A percentile compares a stretch with the other conserved stretches of the same genome.
Conservation (phyloP, 2,113 vertebrate species). For the Dipodomys stephensi region DNA sequence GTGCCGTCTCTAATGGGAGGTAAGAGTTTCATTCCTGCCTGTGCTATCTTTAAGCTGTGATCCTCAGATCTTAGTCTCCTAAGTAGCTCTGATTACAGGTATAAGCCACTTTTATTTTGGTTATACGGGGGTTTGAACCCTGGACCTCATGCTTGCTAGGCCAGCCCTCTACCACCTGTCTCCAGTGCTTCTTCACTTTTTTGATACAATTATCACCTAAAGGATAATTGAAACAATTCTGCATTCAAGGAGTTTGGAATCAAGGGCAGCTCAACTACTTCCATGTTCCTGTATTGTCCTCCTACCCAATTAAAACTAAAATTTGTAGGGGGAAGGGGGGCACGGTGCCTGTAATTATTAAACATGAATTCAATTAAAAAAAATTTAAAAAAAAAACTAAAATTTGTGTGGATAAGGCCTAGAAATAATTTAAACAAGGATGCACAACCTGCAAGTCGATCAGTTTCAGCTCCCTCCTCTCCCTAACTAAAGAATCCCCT, state of each 20-base stretch:
- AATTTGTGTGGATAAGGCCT: background rate
- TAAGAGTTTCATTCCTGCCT: too few species aligned
- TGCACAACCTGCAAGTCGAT: background rate
- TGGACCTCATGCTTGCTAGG: too few species aligned
- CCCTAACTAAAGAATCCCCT: background rate
- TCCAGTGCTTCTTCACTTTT: background rate
- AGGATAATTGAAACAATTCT: background rate
- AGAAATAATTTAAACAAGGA: background rate
- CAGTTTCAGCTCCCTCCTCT: background rate
- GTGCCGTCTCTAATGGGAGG: too few species aligned
- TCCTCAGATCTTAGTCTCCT: too few species aligned
- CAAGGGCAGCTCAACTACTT: background rate
- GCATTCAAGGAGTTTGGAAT: background rate
- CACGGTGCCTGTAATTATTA: too few species aligned
- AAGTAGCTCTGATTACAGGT: too few species aligned
- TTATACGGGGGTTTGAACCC: too few species aligned
- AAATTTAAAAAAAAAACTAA: too few species aligned
- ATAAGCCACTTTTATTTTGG: too few species aligned
- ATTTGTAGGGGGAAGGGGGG: too few species aligned
- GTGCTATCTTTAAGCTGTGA: too few species aligned
- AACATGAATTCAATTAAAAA: too few species aligned
- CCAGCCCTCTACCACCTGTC: background rate
- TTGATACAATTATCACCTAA: conserved; percentile 21
- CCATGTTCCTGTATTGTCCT: background rate
- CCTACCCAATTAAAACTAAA: background rate